A percentile compares a stretch with the other conserved stretches of the same genome.
Evolutionary conservation across 2,888 invertebrate species (phyloP).

Genomic region (Acleris literana): DNA sequence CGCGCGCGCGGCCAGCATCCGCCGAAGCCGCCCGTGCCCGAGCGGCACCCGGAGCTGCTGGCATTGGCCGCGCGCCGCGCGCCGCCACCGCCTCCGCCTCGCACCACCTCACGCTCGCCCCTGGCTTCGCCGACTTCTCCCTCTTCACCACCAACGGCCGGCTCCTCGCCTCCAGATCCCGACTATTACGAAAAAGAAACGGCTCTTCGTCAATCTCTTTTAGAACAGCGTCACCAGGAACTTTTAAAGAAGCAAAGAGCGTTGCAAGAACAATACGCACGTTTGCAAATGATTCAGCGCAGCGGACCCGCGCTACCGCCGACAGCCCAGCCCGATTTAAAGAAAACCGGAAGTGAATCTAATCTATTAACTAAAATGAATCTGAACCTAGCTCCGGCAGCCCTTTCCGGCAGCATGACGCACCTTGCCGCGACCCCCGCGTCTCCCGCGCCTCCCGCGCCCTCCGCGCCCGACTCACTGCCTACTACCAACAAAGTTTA

Average conservation of each 20-base stretch:
- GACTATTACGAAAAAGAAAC: constrained; percentile 54
- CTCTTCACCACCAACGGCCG: constrained; percentile 84
- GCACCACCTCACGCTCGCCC: constrained; percentile 94
- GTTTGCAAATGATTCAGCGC: constrained; percentile 93
- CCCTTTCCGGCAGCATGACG: constrained; percentile 72
- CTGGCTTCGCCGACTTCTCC: constrained; percentile 92
- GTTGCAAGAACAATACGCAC: constrained; percentile 95
- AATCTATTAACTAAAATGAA: constrained; percentile 93
- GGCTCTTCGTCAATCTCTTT: constrained; percentile 85
- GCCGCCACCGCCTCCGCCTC: constrained; percentile 96
- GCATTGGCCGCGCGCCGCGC: constrained; percentile 88
- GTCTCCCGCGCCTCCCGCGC: constrained; percentile 23
- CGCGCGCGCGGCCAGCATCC: constrained; percentile 84
- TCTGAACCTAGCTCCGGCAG: constrained; percentile 84
- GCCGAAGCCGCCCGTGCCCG: constrained; percentile 91
- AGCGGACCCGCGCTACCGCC: constrained; percentile 87
- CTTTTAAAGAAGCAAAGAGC: constrained; percentile 93
- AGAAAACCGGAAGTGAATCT: constrained; percentile 95
- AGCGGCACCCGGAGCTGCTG: constrained; percentile 90
- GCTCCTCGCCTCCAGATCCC: constrained; percentile 48
- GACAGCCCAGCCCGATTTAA: constrained; percentile 86
- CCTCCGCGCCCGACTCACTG: constrained; percentile 48
- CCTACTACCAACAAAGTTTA: constrained; percentile 92
- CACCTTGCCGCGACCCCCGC: constrained; percentile 57
- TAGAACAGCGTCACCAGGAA: constrained; percentile 95